These are phyloP conservation scores for Chrysodeixis includens DNA, from an alignment of 2,888 invertebrate species.

Conservation along the genomic window DNA sequence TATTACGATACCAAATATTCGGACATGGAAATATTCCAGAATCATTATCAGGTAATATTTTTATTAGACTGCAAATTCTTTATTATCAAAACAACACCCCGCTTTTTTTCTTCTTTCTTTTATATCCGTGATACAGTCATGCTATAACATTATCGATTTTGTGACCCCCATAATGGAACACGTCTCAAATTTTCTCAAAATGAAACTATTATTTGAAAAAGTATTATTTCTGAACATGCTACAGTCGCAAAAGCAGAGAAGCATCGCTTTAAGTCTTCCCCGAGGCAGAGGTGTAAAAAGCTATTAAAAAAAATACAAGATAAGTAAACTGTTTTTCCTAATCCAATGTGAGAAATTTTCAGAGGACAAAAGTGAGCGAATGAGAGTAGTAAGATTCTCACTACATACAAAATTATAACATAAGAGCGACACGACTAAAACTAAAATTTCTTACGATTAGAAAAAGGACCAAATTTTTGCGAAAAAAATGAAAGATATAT, in stretches of 20 bases:
- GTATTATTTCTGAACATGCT: neutral
- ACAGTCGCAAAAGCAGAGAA: neutral
- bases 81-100: neutral
- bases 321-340: no score
- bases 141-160: neutral
- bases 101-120: neutral
- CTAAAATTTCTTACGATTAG: no score
- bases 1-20: slow-evolving; percentile 11
- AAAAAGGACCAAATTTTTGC: no score
- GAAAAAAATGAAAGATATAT: no score
- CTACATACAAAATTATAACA: no score
- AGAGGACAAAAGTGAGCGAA: no score
- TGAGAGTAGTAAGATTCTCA: no score
- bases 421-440: no score
- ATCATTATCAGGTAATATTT: neutral
- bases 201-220: neutral
- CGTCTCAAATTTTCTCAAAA: no score
- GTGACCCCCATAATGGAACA: no score
- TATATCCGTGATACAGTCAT: neutral
- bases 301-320: neutral
- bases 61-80: neutral
- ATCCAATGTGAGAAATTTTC: no score
- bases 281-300: neutral
- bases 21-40: neutral
- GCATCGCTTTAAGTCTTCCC: neutral